Base-by-base conservation (phyloP, 1,140 invertebrate genomes). In the Apis laboriosa region DNA sequence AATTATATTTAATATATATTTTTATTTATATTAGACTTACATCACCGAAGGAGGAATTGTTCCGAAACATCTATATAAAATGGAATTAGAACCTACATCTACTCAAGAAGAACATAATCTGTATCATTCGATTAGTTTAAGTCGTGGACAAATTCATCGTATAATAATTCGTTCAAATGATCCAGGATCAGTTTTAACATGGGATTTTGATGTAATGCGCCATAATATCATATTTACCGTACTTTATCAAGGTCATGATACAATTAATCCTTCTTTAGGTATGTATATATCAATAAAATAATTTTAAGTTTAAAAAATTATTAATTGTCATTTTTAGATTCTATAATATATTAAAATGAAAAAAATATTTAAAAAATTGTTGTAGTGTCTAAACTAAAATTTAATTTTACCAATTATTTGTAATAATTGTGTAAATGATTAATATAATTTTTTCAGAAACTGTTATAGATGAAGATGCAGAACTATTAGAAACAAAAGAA, bases 121-220 rank as follows among this genome's bases (percentile, higher is more conserved):
- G 1, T 95, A 95, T 85, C 95, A 95, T 79, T 94, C 94, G n/a
- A 94, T 95, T 19, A 95, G 94, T 79, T 87, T 95, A 0, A 93
- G 94, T 67, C 92, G 95, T 15, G 95, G 95, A 90, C 95, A 97
- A 94, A 96, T 97, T 60, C 97, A 99, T 94, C 97, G 98, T 91
- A 96, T 98, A 72, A 94, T 98, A 64, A 96, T 99, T 60, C 94
- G 95, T 68, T 98, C 98, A 82, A 95, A 96, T 64, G 97, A 98
- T 93, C 96, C 96, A 63, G 97, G 98, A 73, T 97, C 97, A 92
- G 98, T 99, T 75, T 95, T 99, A 19, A 99, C 98, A 24, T 99
- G 98, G 98, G 98, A 99, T 94, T 99, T 99, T 95, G 98, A 99
- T 94, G 97, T 99, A 13, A 95, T 99, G 93, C 96, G 98, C 68